Evolutionary conservation across 1,140 invertebrate genomes (phyloP).

Genomic region (Streblospio benedicti): DNA sequence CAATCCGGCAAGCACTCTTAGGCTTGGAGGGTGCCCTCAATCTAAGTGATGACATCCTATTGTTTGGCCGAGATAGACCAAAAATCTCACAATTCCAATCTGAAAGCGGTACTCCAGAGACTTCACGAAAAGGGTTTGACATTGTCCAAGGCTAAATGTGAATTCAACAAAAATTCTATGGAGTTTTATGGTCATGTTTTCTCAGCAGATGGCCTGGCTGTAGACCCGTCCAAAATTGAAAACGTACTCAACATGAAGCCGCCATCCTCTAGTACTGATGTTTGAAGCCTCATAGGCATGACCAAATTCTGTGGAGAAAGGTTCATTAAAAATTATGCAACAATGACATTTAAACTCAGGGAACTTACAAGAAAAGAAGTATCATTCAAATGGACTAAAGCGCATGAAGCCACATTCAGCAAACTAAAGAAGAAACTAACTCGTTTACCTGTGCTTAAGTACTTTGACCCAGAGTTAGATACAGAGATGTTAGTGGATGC

Average conservation of each 20-base stretch:
- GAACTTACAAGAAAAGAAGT: not conserved
- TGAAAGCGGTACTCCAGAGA: constrained; percentile 1
- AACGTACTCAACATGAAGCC: not conserved
- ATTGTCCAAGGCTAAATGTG: too few relatives aligned
- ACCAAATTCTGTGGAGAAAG: too few relatives aligned
- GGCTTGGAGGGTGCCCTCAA: too few relatives aligned
- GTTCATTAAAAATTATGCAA: constrained; percentile 17
- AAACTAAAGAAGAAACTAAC: constrained; percentile 21
- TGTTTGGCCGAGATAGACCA: not conserved
- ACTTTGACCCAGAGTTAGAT: constrained; percentile 23
- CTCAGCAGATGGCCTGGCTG: not conserved
- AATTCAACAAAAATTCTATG: too few relatives aligned
- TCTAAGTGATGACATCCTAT: not conserved
- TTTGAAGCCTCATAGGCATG: not conserved
- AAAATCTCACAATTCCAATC: constrained; percentile 8
- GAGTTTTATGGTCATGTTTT: too few relatives aligned
- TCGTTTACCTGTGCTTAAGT: constrained; percentile 22
- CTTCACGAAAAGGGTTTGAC: not conserved
- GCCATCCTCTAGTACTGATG: not conserved
- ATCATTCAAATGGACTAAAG: not conserved
- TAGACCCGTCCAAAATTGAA: not conserved
- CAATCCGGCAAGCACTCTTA: not conserved
- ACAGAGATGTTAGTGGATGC: constrained; percentile 21
- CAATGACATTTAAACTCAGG: not conserved
- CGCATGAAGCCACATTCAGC: constrained; percentile 16